Conservation (phyloP, 2,113 vertebrate species). For the Stegastes partitus region DNA sequence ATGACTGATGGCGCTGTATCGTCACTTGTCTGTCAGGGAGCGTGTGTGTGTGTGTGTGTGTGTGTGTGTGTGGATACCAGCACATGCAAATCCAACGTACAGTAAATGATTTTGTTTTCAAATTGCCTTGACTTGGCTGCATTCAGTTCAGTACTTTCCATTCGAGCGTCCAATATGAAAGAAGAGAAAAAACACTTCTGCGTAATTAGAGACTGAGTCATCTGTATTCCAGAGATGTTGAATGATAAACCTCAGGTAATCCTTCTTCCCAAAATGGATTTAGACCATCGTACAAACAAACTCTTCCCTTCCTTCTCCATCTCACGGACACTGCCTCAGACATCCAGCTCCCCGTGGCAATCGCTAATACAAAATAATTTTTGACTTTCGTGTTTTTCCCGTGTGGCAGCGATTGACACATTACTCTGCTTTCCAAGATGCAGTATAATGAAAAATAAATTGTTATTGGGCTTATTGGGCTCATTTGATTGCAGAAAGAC, state of each 20-base stretch:
- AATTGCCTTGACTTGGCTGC: conserved; percentile 7
- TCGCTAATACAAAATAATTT: background rate
- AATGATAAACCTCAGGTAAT: conserved; percentile 50
- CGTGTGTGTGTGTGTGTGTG: background rate
- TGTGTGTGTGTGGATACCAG: background rate
- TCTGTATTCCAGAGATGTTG: conserved; percentile 32
- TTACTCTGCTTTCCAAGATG: conserved; percentile 21
- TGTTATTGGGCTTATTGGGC: background rate
- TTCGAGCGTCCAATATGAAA: conserved; percentile 9
- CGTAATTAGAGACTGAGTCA: conserved; percentile 14
- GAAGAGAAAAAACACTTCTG: background rate
- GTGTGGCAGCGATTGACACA: background rate
- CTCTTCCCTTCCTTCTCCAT: conserved; percentile 18
- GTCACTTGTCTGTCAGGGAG: conserved; percentile 5
- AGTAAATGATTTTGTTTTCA: conserved; percentile 20
- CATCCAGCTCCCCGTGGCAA: background rate
- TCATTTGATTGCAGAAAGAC: conserved; percentile 9
- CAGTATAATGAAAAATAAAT: background rate
- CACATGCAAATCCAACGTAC: background rate
- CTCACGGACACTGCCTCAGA: background rate
- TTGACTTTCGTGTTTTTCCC: background rate
- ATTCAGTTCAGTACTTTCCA: conserved; percentile 19
- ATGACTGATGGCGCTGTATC: conserved; percentile 24
- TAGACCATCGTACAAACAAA: conserved; percentile 30
- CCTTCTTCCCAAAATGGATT: conserved; percentile 39